Evolutionary conservation across 2,888 invertebrate species (phyloP).

Genomic region (Torymus auratus): DNA sequence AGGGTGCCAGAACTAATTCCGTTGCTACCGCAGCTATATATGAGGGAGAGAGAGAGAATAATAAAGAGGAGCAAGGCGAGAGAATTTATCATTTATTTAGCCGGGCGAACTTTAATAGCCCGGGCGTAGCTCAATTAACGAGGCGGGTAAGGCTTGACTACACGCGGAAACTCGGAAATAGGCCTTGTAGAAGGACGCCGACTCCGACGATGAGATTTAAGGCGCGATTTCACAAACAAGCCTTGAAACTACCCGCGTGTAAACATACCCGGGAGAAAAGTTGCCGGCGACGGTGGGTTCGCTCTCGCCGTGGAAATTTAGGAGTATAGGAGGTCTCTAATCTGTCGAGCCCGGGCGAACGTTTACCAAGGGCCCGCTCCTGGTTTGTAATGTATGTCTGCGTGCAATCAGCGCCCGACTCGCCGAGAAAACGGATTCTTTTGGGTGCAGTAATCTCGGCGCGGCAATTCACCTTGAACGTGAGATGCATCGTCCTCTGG

Average conservation of each 20-base stretch:
- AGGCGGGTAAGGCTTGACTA: neutral
- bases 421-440: too few relatives aligned
- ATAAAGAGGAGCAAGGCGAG: neutral
- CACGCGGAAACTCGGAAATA: slow-evolving; percentile 17
- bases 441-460: too few relatives aligned
- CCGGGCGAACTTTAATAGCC: neutral
- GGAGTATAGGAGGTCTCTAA: neutral
- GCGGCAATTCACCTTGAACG: too few relatives aligned
- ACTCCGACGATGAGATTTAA: neutral
- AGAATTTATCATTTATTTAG: slow-evolving; percentile 11
- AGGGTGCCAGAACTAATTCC: slow-evolving; percentile 1
- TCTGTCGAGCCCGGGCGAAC: neutral
- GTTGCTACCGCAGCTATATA: neutral
- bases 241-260: neutral
- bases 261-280: slow-evolving; percentile 4
- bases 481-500: too few relatives aligned
- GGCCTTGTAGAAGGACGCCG: neutral
- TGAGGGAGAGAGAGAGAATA: neutral
- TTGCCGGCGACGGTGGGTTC: neutral
- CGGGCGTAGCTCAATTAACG: slow-evolving; percentile 7
- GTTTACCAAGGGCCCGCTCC: neutral
- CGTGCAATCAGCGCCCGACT: too few relatives aligned
- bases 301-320: neutral
- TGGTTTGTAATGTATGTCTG: too few relatives aligned
- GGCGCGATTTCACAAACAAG: slow-evolving; percentile 37